Evolutionary conservation across 2,888 invertebrate genomes (phyloP).

Genomic region (Gandaritis pyraliata): DNA sequence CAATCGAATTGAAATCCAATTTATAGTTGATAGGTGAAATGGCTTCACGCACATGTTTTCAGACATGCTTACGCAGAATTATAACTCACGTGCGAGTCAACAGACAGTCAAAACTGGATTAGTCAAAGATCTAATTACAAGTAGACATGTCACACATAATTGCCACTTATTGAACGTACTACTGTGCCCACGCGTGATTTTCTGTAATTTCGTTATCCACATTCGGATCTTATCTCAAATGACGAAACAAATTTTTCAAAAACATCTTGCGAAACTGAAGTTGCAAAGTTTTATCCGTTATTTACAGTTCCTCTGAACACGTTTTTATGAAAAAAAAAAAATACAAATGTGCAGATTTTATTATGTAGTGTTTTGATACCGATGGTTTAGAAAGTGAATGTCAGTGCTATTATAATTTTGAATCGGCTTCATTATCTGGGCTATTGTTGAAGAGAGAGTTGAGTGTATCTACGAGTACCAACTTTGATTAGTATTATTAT

Average conservation of each 20-base stretch:
- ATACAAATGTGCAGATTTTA: no score
- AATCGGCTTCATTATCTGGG: constrained; percentile 12
- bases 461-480: neutral
- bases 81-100: constrained; percentile 28
- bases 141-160: constrained; percentile 12
- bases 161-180: constrained; percentile 10
- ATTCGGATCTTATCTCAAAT: no score
- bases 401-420: constrained; percentile 3
- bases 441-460: constrained; percentile 8
- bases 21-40: constrained; percentile 18
- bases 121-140: constrained; percentile 18
- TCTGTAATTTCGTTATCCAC: neutral
- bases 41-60: constrained; percentile 34
- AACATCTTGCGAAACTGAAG: no score
- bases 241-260: no score
- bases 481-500: neutral
- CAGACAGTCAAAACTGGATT: constrained; percentile 21
- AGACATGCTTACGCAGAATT: constrained; percentile 12
- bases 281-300: no score
- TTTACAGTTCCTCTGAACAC: no score
- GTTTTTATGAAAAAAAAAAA: no score
- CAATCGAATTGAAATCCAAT: constrained; percentile 31
- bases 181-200: neutral
- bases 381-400: constrained; percentile 18
- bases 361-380: neutral